Conservation (phyloP, 2,113 vertebrate genomes). For the Equus przewalskii region DNA sequence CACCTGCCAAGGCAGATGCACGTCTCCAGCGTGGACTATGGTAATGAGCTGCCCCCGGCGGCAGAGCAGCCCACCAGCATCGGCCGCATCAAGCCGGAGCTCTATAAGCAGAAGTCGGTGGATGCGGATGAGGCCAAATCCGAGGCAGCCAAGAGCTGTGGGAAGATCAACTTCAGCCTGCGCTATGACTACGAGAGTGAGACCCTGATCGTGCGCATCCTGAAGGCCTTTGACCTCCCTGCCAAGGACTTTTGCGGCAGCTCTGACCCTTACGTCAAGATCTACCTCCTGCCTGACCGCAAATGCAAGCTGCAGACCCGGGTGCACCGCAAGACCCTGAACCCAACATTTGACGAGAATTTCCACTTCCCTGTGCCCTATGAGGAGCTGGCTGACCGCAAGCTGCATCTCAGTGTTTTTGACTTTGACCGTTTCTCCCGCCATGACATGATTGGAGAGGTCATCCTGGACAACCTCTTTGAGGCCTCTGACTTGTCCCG, state of each 20-base stretch:
- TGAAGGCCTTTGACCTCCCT: constrained; percentile 96
- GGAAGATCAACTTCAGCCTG: constrained; percentile 97
- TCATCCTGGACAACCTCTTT: constrained; percentile 92
- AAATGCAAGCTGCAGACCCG: constrained; percentile 99
- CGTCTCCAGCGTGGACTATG: constrained; percentile 94
- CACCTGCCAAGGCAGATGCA: constrained; percentile 97
- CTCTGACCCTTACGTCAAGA: constrained; percentile 98
- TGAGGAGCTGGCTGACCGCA: constrained; percentile 89
- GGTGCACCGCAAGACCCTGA: constrained; percentile 98
- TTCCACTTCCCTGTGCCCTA: constrained; percentile 96
- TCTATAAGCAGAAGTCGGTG: constrained; percentile 94
- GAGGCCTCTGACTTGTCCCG: constrained; percentile 92
- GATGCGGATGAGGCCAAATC: constrained; percentile 94
- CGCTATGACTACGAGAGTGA: constrained; percentile 98
- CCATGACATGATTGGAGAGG: constrained; percentile 93
- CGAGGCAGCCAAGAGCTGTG: constrained; percentile 93
- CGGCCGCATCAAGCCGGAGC: constrained; percentile 96
- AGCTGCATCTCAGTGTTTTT: constrained; percentile 93
- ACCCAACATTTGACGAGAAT: constrained; percentile 96
- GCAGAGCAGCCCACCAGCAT: constrained; percentile 95
- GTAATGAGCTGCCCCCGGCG: constrained; percentile 89
- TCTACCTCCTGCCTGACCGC: constrained; percentile 98
- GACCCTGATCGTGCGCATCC: constrained; percentile 94
- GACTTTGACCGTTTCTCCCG: constrained; percentile 94
- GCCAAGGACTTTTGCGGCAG: constrained; percentile 99